Percentiles rank a stretch among this genome's conserved stretches.
Evolutionary conservation across 2,113 vertebrate species (phyloP).

Genomic region (Okapia johnstoni): DNA sequence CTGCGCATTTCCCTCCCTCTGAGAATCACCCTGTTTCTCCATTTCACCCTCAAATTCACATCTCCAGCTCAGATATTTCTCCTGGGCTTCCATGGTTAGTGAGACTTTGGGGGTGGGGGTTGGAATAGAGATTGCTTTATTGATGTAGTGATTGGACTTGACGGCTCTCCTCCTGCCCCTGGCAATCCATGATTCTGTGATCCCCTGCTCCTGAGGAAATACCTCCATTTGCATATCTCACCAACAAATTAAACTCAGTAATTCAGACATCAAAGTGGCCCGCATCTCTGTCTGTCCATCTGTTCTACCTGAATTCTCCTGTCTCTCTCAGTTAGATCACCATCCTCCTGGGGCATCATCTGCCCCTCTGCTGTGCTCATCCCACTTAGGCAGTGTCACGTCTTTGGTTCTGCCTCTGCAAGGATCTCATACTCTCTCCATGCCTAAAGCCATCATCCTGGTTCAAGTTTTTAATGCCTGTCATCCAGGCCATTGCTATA

Average conservation of each 20-base stretch:
- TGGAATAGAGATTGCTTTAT: neutral
- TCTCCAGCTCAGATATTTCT: neutral
- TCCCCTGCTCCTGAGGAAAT: neutral
- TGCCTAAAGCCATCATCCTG: neutral
- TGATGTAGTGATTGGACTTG: neutral
- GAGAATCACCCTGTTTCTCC: neutral
- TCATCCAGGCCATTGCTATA: neutral
- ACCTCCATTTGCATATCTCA: neutral
- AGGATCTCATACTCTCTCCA: neutral
- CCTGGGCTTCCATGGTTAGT: neutral
- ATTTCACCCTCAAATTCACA: neutral
- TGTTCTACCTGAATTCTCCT: neutral
- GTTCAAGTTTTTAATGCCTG: neutral
- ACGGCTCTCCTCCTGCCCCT: neutral
- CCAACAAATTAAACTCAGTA: neutral
- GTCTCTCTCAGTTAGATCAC: neutral
- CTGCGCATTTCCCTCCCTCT: neutral
- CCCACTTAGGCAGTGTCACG: neutral
- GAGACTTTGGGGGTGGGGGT: neutral
- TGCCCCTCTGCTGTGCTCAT: neutral
- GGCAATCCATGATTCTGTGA: neutral
- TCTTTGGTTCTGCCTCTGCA: neutral
- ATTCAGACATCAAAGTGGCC: neutral
- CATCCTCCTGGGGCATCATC: neutral
- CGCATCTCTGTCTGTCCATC: neutral